Evolutionary conservation across 2,797 vertebrate species (phyloP).

Genomic region (Sylvilagus floridanus): DNA sequence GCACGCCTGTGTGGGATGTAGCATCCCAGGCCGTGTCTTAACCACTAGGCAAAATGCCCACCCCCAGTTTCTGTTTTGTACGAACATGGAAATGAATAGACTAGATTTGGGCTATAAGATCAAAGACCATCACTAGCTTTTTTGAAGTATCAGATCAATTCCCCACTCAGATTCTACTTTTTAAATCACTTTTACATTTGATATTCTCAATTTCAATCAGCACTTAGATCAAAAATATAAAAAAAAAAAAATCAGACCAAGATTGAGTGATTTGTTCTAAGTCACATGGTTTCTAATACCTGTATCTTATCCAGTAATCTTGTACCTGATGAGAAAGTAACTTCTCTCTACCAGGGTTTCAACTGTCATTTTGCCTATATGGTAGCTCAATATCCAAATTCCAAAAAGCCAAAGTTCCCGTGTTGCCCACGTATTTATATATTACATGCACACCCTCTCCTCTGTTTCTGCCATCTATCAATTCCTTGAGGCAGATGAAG

Average conservation of each 20-base stretch:
- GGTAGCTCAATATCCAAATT: not conserved
- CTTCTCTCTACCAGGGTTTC: not conserved
- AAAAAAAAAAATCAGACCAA: not conserved
- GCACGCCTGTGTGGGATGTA: no score
- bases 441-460: not conserved
- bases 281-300: not conserved
- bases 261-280: not conserved
- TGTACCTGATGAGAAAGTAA: not conserved
- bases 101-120: not conserved
- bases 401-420: no score
- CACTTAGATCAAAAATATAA: slow-evolving; percentile 15
- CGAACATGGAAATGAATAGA: not conserved
- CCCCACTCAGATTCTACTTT: not conserved
- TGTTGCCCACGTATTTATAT: not conserved
- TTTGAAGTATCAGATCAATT: not conserved
- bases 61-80: not conserved
- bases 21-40: no score
- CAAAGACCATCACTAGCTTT: not conserved
- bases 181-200: not conserved
- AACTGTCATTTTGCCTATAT: not conserved
- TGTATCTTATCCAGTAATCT: not conserved
- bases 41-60: no score
- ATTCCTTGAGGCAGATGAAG: not conserved
- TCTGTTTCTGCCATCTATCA: not conserved
- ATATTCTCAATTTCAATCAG: not conserved